Evolutionary conservation across 2,888 invertebrate genomes (phyloP).

Genomic region (Silvanus unidentatus): DNA sequence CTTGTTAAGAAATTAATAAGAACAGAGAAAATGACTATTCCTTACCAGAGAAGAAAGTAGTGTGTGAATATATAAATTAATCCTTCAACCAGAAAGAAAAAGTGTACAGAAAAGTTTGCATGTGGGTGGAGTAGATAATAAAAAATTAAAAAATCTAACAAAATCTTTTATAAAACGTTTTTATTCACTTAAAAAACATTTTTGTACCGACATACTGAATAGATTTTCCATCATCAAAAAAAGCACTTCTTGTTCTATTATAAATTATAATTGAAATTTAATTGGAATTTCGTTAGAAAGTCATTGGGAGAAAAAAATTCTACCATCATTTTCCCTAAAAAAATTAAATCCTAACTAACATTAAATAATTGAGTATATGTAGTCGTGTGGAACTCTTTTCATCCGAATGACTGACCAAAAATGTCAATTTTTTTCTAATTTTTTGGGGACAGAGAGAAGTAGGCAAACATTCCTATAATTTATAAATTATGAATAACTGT

Average conservation of each 20-base stretch:
- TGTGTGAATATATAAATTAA: conserved; percentile 8
- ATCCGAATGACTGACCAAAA: conserved; percentile 26
- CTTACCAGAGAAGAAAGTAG: conserved; percentile 8
- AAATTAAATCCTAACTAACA: conserved; percentile 8
- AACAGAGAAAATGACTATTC: conserved; percentile 3
- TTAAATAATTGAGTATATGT: conserved; percentile 29
- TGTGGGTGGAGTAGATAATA: not conserved
- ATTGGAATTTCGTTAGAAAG: no score
- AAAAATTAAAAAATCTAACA: conserved; percentile 1
- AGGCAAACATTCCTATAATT: conserved; percentile 5
- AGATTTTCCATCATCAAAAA: no score
- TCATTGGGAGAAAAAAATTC: no score
- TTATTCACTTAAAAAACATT: conserved; percentile 20
- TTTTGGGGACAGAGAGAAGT: conserved; percentile 2
- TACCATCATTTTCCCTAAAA: conserved; percentile 1
- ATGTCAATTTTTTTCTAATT: no score
- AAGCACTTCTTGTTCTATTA: no score
- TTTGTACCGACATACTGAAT: no score
- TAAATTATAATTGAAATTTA: no score
- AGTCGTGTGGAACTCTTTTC: conserved; percentile 13
- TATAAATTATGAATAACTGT: conserved; percentile 15
- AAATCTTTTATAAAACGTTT: conserved; percentile 15
- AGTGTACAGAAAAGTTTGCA: not conserved
- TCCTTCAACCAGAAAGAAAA: not conserved
- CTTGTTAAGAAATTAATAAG: conserved; percentile 4